Evolutionary conservation across 92 coral and sea anemone species (phyloP), one percentile per base, ranked within the genome.

Genomic region (Porites evermanni): DNA sequence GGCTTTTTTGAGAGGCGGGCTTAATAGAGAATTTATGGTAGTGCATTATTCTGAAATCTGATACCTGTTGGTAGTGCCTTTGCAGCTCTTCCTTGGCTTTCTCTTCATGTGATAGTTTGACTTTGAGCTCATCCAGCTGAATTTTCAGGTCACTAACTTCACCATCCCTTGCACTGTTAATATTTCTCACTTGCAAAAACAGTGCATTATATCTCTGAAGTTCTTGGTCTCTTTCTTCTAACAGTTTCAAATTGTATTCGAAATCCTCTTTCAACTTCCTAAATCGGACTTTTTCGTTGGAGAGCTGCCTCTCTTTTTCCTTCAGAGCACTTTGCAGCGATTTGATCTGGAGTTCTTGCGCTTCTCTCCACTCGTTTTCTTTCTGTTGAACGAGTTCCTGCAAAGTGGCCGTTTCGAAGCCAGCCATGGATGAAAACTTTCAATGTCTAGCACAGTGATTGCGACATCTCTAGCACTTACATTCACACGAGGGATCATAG

Each of bases 311-410:
- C 70, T 94, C 96, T 69, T 86, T 92, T 78, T 95, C 96, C 80
- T 77, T 88, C 21, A 96, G 93, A 23, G 96, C 72, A 24, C 70
- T 74, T 80, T 94, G 94, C 77, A 96, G 64, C 2, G 97, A 87
- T 52, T 94, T 63, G 67, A 89, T 84, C 38, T 95, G 93, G 21
- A 94, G 88, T 14, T 88, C 94, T 70, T 93, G 98, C 2, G 95
- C 99, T 61, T 96, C 96, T 58, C 90, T 93, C 99, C 98, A 96
- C 85, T 96, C 98, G 86, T 87, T 93, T 88, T 96, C 99, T 86
- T 96, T 96, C 81, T 93, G 98, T 77, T 94, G 78, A 63, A 96
- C 99, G 16, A 96, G 94, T 44, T 92, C 86, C 77, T 83, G 89
- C 70, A 92, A 72, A 53, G 88, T 76, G 18, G 81, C 72, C 8